Evolutionary conservation across 2,888 invertebrate species (phyloP), one percentile per base, ranked within the genome.

Genomic region (Caradrina kadenii): DNA sequence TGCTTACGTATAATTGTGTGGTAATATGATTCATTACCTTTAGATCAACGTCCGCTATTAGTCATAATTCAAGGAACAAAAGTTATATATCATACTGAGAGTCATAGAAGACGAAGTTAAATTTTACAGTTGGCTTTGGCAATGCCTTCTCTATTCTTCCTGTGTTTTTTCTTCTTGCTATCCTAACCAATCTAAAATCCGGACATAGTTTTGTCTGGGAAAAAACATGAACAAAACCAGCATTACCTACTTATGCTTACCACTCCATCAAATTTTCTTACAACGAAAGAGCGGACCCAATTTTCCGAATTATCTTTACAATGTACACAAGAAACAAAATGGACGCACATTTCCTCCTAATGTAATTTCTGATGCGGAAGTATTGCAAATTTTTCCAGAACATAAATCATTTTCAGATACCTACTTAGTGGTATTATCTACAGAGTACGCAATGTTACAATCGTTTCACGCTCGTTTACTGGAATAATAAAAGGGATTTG

Each of bases 351-450:
- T 70, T 75, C 69, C 63, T 80, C 60, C 69, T 81, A 81, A 83
- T 81, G 76, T 84, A 85, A 84, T 85, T 87, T 73, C 64, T 84
- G 80, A 86, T 81, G 84, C 84, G 79, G 79, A 85, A 87, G 76
- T 74, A 83, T 79, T 73, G 70, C 35, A 65, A 83, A 70, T 79
- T 83, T 84, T 82, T 80, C 71, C 74, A 78, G 72, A 77, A 69
- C 79, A 85, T 87, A 86, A 87, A 89, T 89, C 87, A 86, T 86
- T 86, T 88, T 86, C 80, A 79, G 82, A 80, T 82, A 84, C 76
- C 82, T 85, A 87, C 82, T 84, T 85, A 83, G 75, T 78, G 73
- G 85, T 83, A 86, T 88, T 86, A 88, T 87, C 87, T 84, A 81
- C 85, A 85, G 82, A 76, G 78, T 82, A 86, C 78, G 84, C 78